Percentiles rank a stretch among this genome's conserved stretches.
Evolutionary conservation across 2,797 vertebrate genomes (phyloP).

Genomic region (Danio albolineatus): DNA sequence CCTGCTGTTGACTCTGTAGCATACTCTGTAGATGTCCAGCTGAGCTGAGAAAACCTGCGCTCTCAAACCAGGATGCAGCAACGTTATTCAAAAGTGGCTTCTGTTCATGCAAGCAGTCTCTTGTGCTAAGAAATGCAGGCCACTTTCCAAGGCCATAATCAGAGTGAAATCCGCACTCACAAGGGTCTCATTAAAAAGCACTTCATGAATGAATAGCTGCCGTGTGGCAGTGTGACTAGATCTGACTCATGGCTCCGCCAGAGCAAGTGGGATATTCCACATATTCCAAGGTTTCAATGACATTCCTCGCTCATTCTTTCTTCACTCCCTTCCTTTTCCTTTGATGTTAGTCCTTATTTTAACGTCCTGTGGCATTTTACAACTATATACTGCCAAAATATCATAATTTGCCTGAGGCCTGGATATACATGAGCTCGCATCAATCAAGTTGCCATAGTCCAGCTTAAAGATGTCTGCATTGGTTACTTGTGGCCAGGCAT

Average conservation of each 20-base stretch:
- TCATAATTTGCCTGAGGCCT: slow-evolving; percentile 30
- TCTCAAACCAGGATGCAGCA: slow-evolving; percentile 52
- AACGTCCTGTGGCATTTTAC: slow-evolving; percentile 31
- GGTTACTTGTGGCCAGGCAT: slow-evolving; percentile 18
- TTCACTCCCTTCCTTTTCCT: not conserved
- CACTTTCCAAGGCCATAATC: slow-evolving; percentile 68
- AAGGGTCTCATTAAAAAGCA: slow-evolving; percentile 72
- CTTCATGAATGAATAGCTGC: slow-evolving; percentile 58
- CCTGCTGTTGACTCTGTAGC: not conserved
- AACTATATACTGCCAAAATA: slow-evolving; percentile 29
- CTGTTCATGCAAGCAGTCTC: slow-evolving; percentile 52
- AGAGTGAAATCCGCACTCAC: slow-evolving; percentile 69
- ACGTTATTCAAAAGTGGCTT: slow-evolving; percentile 70
- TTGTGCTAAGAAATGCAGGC: slow-evolving; percentile 64
- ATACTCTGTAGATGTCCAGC: not conserved
- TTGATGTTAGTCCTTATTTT: slow-evolving; percentile 30
- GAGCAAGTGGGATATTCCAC: slow-evolving; percentile 40
- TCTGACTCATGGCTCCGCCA: slow-evolving; percentile 39
- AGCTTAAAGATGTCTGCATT: slow-evolving; percentile 28
- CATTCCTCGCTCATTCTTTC: slow-evolving; percentile 1
- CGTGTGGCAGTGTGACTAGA: slow-evolving; percentile 39
- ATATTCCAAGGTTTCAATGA: slow-evolving; percentile 31
- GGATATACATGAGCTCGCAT: slow-evolving; percentile 31
- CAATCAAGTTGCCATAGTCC: slow-evolving; percentile 32
- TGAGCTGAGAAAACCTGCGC: not conserved